Base-by-base conservation (phyloP, 64 coral and sea anemone species). In the Montipora efflorescens region DNA sequence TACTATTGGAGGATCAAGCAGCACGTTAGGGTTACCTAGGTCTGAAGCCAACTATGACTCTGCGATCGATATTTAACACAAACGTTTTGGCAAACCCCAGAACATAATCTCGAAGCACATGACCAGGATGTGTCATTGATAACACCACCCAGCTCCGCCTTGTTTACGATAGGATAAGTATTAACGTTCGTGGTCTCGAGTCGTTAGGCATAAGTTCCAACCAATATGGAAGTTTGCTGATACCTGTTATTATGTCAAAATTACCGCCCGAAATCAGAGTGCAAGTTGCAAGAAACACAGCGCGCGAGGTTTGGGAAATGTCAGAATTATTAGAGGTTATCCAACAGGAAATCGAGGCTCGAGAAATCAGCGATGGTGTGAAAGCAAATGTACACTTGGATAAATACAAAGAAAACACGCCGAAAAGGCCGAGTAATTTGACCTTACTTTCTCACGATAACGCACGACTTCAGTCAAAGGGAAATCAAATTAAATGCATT, bases 401-500 rank as follows among this genome's bases (percentile, higher is more conserved):
- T 36, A 36, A 36, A 36, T 36, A 36, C 36, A 36, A 36, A 36
- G 36, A 36, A 36, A 36, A 36, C 36, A 36, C 36, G 36, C 36
- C 36, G 36, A 36, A 36, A 36, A 36, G 36, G 36, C 36, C 36
- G 36, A 36, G 1, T 36, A 36, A 36, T 36, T 36, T 36, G 36
- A 36, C 36, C 36, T 36, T 36, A 36, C 52, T 55, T 55, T 7
- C 10, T 10, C 6, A 5, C 52, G 10, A 55, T 55, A 10, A 55
- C 10, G 52, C 52, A 7, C 52, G 6, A 70, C 18, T 16, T 70
- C 14, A 16, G 50, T 67, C 43, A 57, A 66, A 61, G 23, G 92
- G 66, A 93, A 87, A 72, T 16, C 48, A 21, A 18, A 20, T 93
- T 3, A 57, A 93, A 80, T 93, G 92, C 88, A 67, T 79, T 19